Percentiles rank a stretch among this genome's conserved stretches.
These are phyloP conservation scores for Macrobrachium nipponense DNA, from an alignment of 1,140 invertebrate genomes.

Conservation along the genomic window DNA sequence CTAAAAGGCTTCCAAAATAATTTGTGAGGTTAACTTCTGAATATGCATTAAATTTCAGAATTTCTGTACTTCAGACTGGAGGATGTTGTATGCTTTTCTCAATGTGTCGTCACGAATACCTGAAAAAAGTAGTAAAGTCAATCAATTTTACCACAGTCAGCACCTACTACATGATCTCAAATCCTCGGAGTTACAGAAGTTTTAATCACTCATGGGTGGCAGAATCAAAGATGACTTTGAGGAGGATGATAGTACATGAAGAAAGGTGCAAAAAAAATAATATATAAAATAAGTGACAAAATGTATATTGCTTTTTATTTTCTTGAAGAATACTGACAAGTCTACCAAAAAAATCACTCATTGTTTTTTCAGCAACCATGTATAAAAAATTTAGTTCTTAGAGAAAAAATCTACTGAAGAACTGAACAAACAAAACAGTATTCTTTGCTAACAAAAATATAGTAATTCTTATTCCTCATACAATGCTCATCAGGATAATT, in stretches of 20 bases:
- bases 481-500: too few species aligned
- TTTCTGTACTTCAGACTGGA: conserved; percentile 75
- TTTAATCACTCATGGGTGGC: background rate
- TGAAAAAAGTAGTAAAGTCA: conserved; percentile 22
- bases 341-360: too few species aligned
- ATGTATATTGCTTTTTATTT: too few species aligned
- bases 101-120: conserved; percentile 39
- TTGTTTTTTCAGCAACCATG: too few species aligned
- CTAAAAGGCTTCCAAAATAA: conserved; percentile 70
- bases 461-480: too few species aligned
- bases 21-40: conserved; percentile 76
- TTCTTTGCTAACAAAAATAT: too few species aligned
- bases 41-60: conserved; percentile 76
- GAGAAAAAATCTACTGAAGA: too few species aligned
- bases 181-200: background rate
- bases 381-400: too few species aligned
- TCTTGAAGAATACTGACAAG: too few species aligned
- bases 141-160: background rate
- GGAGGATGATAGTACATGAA: background rate
- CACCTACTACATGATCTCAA: background rate
- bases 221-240: background rate
- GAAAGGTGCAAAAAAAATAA: background rate
- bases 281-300: too few species aligned
- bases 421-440: too few species aligned
- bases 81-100: conserved; percentile 70